phyloP scores from a whole-genome alignment of 2,797 vertebrate genomes.

The Scarus forsteni region DNA sequence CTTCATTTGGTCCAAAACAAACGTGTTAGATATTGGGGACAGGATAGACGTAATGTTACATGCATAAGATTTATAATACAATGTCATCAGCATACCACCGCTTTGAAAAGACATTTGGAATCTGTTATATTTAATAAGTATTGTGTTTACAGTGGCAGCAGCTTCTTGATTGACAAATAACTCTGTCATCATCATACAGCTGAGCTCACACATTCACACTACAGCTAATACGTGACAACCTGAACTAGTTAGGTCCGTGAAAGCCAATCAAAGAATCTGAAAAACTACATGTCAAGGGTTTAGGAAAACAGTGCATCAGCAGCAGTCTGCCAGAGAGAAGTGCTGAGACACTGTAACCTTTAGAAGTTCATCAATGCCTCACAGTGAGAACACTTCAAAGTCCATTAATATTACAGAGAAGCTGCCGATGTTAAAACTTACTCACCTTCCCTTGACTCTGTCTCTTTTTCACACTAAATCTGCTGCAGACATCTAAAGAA shows the following conservation, averaged over 20 bases:
- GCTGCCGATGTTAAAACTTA: conserved; percentile 6
- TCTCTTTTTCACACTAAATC: conserved; percentile 9
- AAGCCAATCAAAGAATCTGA: background rate
- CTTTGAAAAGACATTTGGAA: too few relatives aligned
- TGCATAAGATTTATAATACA: too few relatives aligned
- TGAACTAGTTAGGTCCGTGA: background rate
- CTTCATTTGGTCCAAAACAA: too few relatives aligned
- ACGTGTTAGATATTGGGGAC: too few relatives aligned
- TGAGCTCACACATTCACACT: too few relatives aligned
- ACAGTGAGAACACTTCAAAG: background rate
- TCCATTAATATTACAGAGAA: conserved; percentile 21
- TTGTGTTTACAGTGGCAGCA: too few relatives aligned
- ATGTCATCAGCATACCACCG: too few relatives aligned
- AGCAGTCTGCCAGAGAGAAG: background rate
- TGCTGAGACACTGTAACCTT: background rate
- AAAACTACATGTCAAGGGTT: background rate
- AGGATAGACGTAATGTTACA: too few relatives aligned
- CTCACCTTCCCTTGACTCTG: background rate
- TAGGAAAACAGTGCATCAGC: background rate
- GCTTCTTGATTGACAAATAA: too few relatives aligned
- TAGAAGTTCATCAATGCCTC: conserved; percentile 1
- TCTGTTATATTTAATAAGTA: too few relatives aligned
- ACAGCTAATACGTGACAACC: background rate
- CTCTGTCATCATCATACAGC: too few relatives aligned
- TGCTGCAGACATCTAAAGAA: background rate